Evolutionary conservation across 2,888 invertebrate genomes (phyloP).

Genomic region (Orthonychiurus folsomi): DNA sequence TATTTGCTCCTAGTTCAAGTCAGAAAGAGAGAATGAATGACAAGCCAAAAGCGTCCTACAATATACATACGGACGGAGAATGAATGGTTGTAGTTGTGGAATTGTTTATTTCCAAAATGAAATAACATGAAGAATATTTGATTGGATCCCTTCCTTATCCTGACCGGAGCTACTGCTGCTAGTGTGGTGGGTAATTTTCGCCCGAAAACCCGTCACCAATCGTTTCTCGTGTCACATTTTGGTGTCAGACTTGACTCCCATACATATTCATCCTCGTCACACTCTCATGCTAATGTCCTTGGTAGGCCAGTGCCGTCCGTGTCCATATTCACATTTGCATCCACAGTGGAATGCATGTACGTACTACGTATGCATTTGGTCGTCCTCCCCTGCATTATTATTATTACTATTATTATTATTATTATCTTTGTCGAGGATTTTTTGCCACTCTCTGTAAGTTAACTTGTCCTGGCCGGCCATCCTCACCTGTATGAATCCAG

Average conservation of each 20-base stretch:
- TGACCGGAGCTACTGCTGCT: too few species aligned
- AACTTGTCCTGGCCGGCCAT: too few species aligned
- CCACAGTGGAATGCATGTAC: neutral
- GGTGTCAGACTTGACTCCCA: neutral
- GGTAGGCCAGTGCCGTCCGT: neutral
- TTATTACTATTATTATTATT: neutral
- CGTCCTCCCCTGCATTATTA: neutral
- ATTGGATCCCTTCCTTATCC: too few species aligned
- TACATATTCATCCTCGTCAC: neutral
- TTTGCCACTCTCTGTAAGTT: neutral
- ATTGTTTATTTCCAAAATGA: too few species aligned
- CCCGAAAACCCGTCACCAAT: too few species aligned
- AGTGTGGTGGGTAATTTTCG: too few species aligned
- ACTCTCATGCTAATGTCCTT: neutral
- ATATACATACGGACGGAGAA: too few species aligned
- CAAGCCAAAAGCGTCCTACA: neutral
- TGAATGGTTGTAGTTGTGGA: neutral
- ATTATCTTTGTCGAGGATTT: neutral
- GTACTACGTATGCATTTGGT: neutral
- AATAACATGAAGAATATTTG: too few species aligned
- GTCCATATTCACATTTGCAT: neutral
- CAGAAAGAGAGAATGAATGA: neutral
- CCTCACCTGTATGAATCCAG: neutral
- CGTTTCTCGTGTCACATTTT: neutral
- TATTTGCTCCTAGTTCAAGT: neutral